Percentiles rank a stretch among this genome's conserved stretches.
These are phyloP conservation scores for Eumacrocentrus americanus DNA, from an alignment of 2,888 invertebrate genomes.

Conservation along the genomic window DNA sequence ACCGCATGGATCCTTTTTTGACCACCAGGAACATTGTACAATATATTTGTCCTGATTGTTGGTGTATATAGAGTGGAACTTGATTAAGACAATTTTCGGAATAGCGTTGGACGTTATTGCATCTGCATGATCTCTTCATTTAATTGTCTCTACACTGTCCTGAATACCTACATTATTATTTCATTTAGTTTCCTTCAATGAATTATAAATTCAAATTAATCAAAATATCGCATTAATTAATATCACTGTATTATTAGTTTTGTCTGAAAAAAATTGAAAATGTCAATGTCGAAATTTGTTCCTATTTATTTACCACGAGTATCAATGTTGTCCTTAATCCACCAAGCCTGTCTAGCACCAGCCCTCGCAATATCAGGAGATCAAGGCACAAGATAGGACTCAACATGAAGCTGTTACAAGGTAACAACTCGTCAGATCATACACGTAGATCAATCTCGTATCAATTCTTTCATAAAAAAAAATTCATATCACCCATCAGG, in stretches of 20 bases:
- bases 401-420: conserved; percentile 26
- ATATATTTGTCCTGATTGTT: too few species aligned
- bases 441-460: conserved; percentile 8
- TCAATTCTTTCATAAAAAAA: conserved; percentile 3
- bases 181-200: too few species aligned
- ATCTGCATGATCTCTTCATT: conserved; percentile 17
- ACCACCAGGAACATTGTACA: neutral
- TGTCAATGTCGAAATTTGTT: too few species aligned
- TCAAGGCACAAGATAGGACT: conserved; percentile 19
- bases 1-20: neutral
- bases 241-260: too few species aligned
- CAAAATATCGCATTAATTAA: too few species aligned
- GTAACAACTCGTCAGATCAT: conserved; percentile 25
- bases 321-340: conserved; percentile 1
- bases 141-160: too few species aligned
- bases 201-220: too few species aligned
- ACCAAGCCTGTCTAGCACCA: neutral
- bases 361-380: conserved; percentile 9
- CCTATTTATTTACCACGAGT: neutral
- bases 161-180: too few species aligned
- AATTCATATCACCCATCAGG: neutral
- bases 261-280: too few species aligned
- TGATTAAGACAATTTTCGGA: conserved; percentile 12
- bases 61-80: too few species aligned
- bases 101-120: conserved; percentile 12